Conservation (phyloP, 2,797 vertebrate species). For the Antennarius maculatus region DNA sequence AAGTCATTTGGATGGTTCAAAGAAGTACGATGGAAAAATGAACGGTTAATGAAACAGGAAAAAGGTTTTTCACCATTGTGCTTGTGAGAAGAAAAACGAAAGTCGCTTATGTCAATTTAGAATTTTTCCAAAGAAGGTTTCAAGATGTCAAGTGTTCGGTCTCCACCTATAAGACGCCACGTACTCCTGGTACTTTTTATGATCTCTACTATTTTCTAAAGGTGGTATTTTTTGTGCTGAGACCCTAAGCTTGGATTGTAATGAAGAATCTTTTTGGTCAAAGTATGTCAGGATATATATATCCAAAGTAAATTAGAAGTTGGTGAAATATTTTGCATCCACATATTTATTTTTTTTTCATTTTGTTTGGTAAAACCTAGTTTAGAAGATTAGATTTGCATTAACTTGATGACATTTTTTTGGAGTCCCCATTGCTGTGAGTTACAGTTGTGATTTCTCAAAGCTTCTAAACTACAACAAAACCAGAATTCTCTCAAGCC, state of each 20-base stretch:
- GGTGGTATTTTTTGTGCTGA: background rate
- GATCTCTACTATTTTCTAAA: background rate
- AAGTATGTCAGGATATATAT: background rate
- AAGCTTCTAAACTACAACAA: too few species aligned
- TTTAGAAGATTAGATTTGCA: too few species aligned
- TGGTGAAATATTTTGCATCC: too few species aligned
- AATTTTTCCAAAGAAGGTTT: background rate
- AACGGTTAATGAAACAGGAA: background rate
- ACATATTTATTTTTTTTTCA: too few species aligned
- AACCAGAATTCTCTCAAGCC: too few species aligned
- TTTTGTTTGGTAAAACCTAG: too few species aligned
- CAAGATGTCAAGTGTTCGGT: background rate
- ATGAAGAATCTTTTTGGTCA: background rate
- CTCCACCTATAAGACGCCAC: background rate
- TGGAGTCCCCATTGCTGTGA: too few species aligned
- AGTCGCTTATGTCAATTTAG: background rate
- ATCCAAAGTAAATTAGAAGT: background rate
- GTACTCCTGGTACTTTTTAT: background rate
- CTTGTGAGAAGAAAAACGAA: background rate
- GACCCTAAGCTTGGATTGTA: background rate
- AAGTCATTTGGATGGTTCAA: conserved; percentile 3
- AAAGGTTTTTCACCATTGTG: background rate
- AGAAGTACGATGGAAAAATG: background rate
- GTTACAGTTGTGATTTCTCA: too few species aligned
- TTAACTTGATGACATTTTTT: too few species aligned